Evolutionary conservation across 2,888 invertebrate genomes (phyloP).

Genomic region (Amblyjoppa fuscipennis): DNA sequence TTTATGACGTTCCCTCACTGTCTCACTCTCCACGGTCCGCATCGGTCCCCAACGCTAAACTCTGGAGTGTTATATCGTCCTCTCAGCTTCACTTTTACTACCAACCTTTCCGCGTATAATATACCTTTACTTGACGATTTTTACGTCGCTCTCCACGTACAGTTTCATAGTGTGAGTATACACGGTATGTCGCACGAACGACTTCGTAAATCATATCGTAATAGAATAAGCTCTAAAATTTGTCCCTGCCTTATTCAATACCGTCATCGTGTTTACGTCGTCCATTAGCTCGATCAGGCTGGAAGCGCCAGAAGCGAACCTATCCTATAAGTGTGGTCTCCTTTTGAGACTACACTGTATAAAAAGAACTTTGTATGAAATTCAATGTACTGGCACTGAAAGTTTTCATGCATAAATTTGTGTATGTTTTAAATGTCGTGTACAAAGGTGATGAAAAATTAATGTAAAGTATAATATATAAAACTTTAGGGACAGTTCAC

Average conservation of each 20-base stretch:
- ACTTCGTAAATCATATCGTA: constrained; percentile 45
- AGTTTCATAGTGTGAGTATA: background rate
- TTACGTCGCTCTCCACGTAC: constrained; percentile 13
- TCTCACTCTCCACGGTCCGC: constrained; percentile 31
- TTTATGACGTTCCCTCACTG: constrained; percentile 53
- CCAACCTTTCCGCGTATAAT: constrained; percentile 40
- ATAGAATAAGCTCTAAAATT: constrained; percentile 31
- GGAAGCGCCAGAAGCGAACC: background rate
- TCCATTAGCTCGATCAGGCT: background rate
- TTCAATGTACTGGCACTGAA: background rate
- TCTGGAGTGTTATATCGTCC: constrained; percentile 6
- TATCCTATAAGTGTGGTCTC: background rate
- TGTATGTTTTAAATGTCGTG: no score
- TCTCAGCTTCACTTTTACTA: constrained; percentile 35
- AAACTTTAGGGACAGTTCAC: background rate
- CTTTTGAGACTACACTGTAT: background rate
- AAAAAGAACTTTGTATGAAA: background rate
- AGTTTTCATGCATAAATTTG: background rate
- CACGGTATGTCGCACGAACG: background rate
- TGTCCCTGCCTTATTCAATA: constrained; percentile 39
- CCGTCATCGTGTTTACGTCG: constrained; percentile 9
- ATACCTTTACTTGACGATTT: constrained; percentile 17
- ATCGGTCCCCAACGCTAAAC: constrained; percentile 8
- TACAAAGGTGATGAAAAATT: no score
- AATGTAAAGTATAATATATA: no score